Percentiles rank a stretch among this genome's conserved stretches.
phyloP scores from a whole-genome alignment of 2,113 vertebrate genomes.

The Crotophaga sulcirostris region DNA sequence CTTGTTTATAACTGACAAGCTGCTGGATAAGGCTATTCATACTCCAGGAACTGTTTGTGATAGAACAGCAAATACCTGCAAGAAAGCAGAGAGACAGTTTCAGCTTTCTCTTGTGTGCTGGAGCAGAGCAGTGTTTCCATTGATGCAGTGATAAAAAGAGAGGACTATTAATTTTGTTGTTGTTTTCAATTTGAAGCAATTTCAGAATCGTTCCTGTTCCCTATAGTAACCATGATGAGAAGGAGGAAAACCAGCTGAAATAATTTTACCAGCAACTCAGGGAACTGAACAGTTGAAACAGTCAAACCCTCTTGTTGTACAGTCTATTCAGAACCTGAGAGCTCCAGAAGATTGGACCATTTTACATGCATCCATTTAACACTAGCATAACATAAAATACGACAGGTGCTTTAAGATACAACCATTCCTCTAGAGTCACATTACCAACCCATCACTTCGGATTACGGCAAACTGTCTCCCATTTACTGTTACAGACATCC shows the following conservation, averaged over 20 bases:
- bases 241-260: neutral
- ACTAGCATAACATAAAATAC: neutral
- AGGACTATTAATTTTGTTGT: neutral
- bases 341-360: neutral
- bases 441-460: neutral
- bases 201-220: neutral
- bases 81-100: conserved; percentile 2
- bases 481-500: neutral
- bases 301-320: neutral
- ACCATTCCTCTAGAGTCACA: neutral
- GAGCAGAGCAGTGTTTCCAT: neutral
- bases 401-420: neutral
- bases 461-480: neutral
- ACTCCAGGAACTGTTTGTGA: conserved; percentile 97
- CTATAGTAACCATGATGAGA: neutral
- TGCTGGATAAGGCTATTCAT: conserved; percentile 84
- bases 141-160: neutral
- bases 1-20: conserved; percentile 55
- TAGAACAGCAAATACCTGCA: conserved; percentile 93
- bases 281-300: neutral
- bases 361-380: neutral
- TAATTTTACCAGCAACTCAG: neutral
- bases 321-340: neutral
- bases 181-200: neutral
- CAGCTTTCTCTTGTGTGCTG: neutral